These are phyloP conservation scores for Dioctria linearis DNA, from an alignment of 2,888 invertebrate species.

Conservation along the genomic window DNA sequence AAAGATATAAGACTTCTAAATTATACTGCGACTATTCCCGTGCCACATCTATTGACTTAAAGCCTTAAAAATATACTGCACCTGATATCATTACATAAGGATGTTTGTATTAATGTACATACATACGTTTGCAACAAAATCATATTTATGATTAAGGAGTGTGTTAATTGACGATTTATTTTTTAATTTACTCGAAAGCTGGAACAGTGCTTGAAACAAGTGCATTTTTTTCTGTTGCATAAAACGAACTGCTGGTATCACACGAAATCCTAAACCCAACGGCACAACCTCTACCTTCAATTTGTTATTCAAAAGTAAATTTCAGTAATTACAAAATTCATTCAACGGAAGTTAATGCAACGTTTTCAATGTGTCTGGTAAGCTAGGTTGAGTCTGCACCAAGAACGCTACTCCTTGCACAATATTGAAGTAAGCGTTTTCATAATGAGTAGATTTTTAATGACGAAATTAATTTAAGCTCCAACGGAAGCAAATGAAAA, in stretches of 20 bases:
- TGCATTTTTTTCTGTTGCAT: not conserved
- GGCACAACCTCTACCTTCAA: not conserved
- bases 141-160: not conserved
- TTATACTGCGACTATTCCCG: too few relatives aligned
- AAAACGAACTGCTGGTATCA: not conserved
- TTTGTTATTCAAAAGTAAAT: constrained; percentile 28
- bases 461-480: constrained; percentile 38
- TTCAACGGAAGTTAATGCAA: constrained; percentile 2
- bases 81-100: too few relatives aligned
- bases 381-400: not conserved
- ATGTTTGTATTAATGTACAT: too few relatives aligned
- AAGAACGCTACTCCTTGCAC: constrained; percentile 1
- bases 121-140: too few relatives aligned
- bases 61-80: too few relatives aligned
- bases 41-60: too few relatives aligned
- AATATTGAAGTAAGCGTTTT: not conserved
- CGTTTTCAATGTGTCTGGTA: constrained; percentile 22
- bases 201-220: not conserved
- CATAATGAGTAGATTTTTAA: constrained; percentile 45
- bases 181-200: not conserved
- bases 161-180: constrained; percentile 3
- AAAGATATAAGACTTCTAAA: too few relatives aligned
- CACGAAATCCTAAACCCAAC: not conserved
- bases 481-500: constrained; percentile 13
- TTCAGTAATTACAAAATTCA: constrained; percentile 38